Evolutionary conservation across 2,888 invertebrate species (phyloP), one percentile per base, ranked within the genome.

Genomic region (Noctua pronuba): DNA sequence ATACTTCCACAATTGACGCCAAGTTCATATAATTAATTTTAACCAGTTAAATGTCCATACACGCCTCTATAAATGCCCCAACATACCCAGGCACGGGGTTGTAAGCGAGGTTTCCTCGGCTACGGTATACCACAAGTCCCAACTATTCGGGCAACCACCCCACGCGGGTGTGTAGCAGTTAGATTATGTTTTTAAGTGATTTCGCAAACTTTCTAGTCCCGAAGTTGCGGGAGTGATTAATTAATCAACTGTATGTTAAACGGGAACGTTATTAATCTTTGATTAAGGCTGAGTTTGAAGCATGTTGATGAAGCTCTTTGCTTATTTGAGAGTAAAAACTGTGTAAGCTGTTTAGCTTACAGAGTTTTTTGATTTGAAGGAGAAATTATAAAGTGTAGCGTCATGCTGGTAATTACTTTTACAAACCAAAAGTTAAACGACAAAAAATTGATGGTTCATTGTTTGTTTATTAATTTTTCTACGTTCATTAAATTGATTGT

Each of bases 141-240:
- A 84, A 86, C 79, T 82, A 86, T 86, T 86, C 70, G 60, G 71
- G 67, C 76, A 81, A 74, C 80, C 68, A 62, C 84, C 79, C 41
- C 75, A 75, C 75, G 71, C 77, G 46, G 31, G 2, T 7, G 86
- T 11, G 86, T 73, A 64, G 79, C 86, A 86, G 86, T 82, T 79
- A 86, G 79, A 86, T 86, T 80, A 79, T 75, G 86, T 81, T 85
- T 84, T 85, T 82, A 85, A 86, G 86, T 82, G 75, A 82, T 86
- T 86, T 86, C 35, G 38, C 28, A 28, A 86, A 86, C 75, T 84
- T 86, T 72, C 86, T 79, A 71, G 73, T 69, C 72, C 16, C 72
- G 58, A 75, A 80, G 62, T 83, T 72, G 55, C 41, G 44, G 13
- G 67, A 71, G 76, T 78, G 80, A 85, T 85, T 85, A 67, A 85